Conservation (phyloP, 2,797 vertebrate genomes). For the Helostoma temminkii region DNA sequence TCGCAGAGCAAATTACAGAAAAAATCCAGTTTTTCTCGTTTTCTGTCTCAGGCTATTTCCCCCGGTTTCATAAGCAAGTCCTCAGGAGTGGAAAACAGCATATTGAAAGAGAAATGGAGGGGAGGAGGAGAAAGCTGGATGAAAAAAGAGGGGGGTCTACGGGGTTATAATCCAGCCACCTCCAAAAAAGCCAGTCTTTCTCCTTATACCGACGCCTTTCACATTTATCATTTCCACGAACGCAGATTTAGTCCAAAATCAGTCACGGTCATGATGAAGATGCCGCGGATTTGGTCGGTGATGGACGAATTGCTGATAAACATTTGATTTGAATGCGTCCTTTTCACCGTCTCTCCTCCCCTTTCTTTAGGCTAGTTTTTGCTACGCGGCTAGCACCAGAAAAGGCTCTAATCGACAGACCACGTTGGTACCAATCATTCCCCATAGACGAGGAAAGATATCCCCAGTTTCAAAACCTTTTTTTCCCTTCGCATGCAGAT, state of each 20-base stretch:
- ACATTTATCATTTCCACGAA: slow-evolving; percentile 79
- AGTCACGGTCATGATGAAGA: slow-evolving; percentile 74
- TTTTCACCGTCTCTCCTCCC: slow-evolving; percentile 81
- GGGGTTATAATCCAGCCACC: slow-evolving; percentile 86
- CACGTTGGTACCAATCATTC: slow-evolving; percentile 70
- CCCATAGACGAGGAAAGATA: slow-evolving; percentile 58
- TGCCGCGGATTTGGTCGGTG: slow-evolving; percentile 66
- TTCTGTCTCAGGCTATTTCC: slow-evolving; percentile 84
- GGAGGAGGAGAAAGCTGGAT: slow-evolving; percentile 87
- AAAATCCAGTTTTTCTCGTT: slow-evolving; percentile 76
- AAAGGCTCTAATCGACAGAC: slow-evolving; percentile 67
- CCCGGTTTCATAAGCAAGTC: slow-evolving; percentile 85
- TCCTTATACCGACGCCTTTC: slow-evolving; percentile 79
- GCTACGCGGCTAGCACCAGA: slow-evolving; percentile 71
- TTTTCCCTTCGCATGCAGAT: slow-evolving; percentile 73
- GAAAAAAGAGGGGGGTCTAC: slow-evolving; percentile 85
- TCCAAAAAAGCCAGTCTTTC: slow-evolving; percentile 82
- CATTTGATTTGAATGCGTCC: slow-evolving; percentile 86
- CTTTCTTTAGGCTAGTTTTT: slow-evolving; percentile 79
- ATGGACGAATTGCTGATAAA: slow-evolving; percentile 79
- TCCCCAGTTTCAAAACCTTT: slow-evolving; percentile 56
- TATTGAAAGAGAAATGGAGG: slow-evolving; percentile 88
- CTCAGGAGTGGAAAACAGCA: slow-evolving; percentile 87
- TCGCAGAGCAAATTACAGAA: slow-evolving; percentile 65
- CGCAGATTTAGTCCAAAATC: slow-evolving; percentile 66